Evolutionary conservation across 2,888 invertebrate genomes (phyloP).

Genomic region (Drosophila falleni): DNA sequence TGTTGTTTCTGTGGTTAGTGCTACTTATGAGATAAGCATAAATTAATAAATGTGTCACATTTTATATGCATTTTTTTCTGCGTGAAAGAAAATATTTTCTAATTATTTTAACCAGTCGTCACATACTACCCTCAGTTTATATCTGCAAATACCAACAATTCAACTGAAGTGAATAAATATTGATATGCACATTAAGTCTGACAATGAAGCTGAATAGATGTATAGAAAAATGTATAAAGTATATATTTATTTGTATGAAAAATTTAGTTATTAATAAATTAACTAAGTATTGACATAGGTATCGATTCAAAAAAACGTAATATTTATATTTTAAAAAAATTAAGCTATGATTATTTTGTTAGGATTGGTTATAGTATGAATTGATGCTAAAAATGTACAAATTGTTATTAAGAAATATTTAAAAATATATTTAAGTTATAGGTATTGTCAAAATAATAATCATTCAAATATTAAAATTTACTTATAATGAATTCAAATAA

Average conservation of each 20-base stretch:
- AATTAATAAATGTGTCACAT: slow-evolving; percentile 59
- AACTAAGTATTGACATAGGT: too few species aligned
- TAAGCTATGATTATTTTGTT: too few species aligned
- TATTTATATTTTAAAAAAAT: too few species aligned
- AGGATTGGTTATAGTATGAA: neutral
- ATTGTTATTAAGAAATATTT: neutral
- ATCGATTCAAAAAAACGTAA: too few species aligned
- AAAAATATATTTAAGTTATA: neutral
- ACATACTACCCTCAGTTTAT: neutral
- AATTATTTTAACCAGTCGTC: slow-evolving; percentile 47
- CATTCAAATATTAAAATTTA: neutral
- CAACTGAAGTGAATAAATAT: neutral
- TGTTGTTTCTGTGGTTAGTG: slow-evolving; percentile 23
- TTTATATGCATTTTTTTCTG: slow-evolving; percentile 41
- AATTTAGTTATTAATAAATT: too few species aligned
- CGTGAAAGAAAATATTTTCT: slow-evolving; percentile 60
- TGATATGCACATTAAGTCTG: neutral
- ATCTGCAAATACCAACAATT: neutral
- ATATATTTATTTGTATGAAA: neutral
- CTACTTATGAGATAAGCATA: slow-evolving; percentile 40
- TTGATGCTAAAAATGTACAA: neutral
- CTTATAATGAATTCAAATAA: neutral
- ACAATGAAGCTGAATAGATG: neutral
- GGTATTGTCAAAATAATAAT: neutral
- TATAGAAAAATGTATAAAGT: neutral